Conservation (phyloP, 2,888 invertebrate species). For the Ophioninae sp. region DNA sequence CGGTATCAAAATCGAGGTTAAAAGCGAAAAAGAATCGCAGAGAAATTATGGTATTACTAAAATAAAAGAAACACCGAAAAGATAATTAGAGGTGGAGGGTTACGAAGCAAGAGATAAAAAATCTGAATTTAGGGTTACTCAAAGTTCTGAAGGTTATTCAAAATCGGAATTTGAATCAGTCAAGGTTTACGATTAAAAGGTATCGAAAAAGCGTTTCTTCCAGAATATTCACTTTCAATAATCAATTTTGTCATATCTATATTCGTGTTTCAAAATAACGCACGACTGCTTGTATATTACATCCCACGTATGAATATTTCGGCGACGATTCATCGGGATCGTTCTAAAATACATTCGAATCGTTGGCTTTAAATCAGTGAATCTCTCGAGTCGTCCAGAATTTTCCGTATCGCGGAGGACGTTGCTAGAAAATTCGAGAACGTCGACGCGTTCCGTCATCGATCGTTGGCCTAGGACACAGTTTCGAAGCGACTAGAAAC, state of each 20-base stretch:
- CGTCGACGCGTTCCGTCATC: not conserved
- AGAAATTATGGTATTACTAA: too few relatives aligned
- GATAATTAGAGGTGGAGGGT: too few relatives aligned
- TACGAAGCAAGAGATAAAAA: too few relatives aligned
- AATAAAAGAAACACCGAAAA: too few relatives aligned
- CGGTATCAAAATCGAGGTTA: too few relatives aligned
- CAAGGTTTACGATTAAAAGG: too few relatives aligned
- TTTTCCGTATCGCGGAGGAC: not conserved
- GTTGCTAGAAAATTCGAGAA: conserved; percentile 4
- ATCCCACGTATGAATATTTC: conserved; percentile 19
- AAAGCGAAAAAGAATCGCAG: too few relatives aligned
- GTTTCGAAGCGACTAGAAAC: not conserved
- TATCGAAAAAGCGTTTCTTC: not conserved
- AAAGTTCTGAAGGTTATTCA: too few relatives aligned
- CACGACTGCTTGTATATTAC: not conserved
- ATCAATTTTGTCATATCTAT: conserved; percentile 5
- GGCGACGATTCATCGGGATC: conserved; percentile 3
- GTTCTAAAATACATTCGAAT: conserved; percentile 20
- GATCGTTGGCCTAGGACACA: not conserved
- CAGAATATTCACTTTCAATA: not conserved
- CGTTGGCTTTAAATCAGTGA: not conserved
- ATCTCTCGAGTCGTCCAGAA: conserved; percentile 18
- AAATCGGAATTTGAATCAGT: too few relatives aligned
- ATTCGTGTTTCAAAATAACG: conserved; percentile 19
- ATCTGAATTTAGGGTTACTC: too few relatives aligned